Base-by-base conservation (phyloP, 2,113 vertebrate genomes). In the Herpailurus yagouaroundi region DNA sequence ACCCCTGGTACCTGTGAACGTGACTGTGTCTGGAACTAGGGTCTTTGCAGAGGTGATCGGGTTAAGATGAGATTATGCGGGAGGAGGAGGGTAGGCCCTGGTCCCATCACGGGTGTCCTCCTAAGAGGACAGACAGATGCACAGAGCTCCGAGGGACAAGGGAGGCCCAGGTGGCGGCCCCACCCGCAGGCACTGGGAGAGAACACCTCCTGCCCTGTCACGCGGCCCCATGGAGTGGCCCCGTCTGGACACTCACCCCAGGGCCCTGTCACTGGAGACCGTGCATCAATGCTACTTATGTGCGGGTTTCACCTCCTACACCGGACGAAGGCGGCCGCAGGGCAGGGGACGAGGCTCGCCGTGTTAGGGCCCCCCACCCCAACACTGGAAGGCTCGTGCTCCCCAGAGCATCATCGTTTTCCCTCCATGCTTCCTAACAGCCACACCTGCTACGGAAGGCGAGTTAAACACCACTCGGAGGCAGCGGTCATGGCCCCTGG, bases 291-390 rank as follows among this genome's bases (percentile, higher is more conserved):
- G 23, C 38, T 21, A 9, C 33, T 55, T 21, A 21, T 1, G 7
- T 3, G 48, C 25, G 27, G 36, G 11, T 41, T n/a, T 31, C n/a
- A 29, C 83, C 36, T 66, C 29, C 83, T 57, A 0, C 13, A 8
- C 23, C 21, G 7, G 63, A 77, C n/a, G 27, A 10, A 41, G 31
- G 14, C 3, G 5, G 93, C 41, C 7, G 3, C 12, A 7, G 60
- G 45, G 25, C 7, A 29, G 12, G 31, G 23, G 50, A 27, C 4
- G 14, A 18, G 45, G 21, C 64, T 36, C 8, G 0, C 6, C 3
- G 4, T 2, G 14, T 4, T 2, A 2, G 1, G 7, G 8, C 45
- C 27, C 2, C 18, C 0, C 69, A 10, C 25, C 7, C 73, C 73
- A 4, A 8, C 38, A 13, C 38, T 0, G 3, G 38, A 25, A 41